Evolutionary conservation across 2,113 vertebrate genomes (phyloP).

Genomic region (Ceyx melanurus): DNA sequence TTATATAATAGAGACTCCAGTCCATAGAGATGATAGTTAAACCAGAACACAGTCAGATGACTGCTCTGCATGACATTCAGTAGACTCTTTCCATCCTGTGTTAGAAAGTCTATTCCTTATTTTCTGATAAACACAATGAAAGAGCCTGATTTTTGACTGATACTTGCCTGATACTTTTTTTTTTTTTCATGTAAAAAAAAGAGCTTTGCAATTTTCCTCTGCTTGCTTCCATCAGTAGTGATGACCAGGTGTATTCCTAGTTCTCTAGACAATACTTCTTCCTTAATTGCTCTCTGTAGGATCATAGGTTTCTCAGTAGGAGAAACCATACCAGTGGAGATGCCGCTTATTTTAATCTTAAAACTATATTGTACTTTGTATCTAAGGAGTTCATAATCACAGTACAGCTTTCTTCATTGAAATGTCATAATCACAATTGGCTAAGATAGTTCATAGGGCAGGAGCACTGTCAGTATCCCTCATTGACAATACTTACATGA

Average conservation of each 20-base stretch:
- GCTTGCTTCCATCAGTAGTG: not conserved
- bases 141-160: not conserved
- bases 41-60: not conserved
- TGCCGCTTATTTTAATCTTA: not conserved
- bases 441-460: not conserved
- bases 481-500: not conserved
- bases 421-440: not conserved
- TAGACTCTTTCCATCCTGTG: not conserved
- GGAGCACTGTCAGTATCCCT: not conserved
- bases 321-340: not conserved
- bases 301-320: not conserved
- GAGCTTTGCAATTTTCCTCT: not conserved
- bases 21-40: not conserved
- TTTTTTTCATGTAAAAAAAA: not conserved
- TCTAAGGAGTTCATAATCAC: not conserved
- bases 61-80: not conserved
- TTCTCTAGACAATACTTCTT: not conserved
- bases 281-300: not conserved
- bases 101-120: not conserved
- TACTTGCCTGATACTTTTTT: not conserved
- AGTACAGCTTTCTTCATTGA: not conserved
- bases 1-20: not conserved
- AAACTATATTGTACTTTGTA: not conserved
- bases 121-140: not conserved
- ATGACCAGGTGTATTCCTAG: not conserved